These are phyloP conservation scores for Athrips mouffetella DNA, from an alignment of 2,888 invertebrate species.

Conservation along the genomic window DNA sequence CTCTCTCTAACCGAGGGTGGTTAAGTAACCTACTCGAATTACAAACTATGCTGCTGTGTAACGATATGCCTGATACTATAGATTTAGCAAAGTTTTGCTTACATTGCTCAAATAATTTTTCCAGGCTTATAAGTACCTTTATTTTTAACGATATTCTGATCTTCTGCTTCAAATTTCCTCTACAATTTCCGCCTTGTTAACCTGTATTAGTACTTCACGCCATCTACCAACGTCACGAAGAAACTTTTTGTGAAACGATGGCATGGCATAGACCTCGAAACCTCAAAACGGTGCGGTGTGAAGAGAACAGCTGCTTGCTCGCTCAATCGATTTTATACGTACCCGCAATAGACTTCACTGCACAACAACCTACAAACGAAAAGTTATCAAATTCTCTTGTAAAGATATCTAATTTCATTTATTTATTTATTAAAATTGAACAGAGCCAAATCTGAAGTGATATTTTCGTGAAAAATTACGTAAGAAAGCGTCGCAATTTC, in stretches of 20 bases:
- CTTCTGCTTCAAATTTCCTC: background rate
- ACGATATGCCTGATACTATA: no score
- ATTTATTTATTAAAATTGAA: background rate
- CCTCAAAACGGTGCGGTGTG: slow-evolving; percentile 12
- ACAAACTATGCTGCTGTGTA: no score
- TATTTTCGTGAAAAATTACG: background rate
- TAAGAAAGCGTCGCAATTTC: background rate
- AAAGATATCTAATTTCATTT: background rate
- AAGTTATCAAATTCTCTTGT: background rate
- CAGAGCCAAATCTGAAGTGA: no score
- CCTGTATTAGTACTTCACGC: slow-evolving; percentile 1
- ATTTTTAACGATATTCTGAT: no score
- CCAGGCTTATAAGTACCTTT: no score
- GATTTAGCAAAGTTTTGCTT: no score
- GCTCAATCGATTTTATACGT: slow-evolving; percentile 55
- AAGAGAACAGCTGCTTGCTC: slow-evolving; percentile 66
- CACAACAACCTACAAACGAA: slow-evolving; percentile 41
- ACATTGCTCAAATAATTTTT: no score
- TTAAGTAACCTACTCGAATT: no score
- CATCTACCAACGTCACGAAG: background rate
- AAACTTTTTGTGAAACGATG: no score
- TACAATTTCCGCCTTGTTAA: background rate
- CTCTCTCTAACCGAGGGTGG: no score
- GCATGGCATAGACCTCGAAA: background rate
- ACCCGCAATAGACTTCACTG: slow-evolving; percentile 56